phyloP scores from a whole-genome alignment of 2,113 vertebrate genomes.

The Terrapene triunguis region DNA sequence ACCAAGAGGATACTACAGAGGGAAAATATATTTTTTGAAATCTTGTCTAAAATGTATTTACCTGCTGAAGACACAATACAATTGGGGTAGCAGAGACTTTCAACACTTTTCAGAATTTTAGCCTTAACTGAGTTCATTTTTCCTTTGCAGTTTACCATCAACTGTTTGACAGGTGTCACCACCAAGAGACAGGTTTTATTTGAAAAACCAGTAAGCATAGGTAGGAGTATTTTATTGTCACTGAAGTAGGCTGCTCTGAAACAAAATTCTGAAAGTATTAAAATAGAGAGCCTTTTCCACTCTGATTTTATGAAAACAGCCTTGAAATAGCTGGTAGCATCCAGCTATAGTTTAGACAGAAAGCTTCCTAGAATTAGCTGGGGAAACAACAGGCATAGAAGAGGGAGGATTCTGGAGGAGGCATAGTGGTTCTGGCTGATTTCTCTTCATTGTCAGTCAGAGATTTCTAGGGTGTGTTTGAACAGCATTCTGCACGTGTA shows the following conservation, averaged over 20 bases:
- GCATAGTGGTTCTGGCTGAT: background rate
- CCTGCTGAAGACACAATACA: background rate
- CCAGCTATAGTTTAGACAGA: background rate
- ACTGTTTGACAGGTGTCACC: background rate
- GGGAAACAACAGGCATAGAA: background rate
- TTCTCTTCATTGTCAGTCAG: background rate
- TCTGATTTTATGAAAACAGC: background rate
- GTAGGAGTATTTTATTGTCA: background rate
- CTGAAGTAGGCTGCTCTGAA: background rate
- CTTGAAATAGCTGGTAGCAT: background rate
- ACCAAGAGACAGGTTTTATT: background rate
- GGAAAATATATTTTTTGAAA: background rate
- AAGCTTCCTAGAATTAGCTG: background rate
- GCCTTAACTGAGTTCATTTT: background rate
- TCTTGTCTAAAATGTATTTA: background rate
- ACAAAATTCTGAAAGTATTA: background rate
- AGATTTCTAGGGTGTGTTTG: background rate
- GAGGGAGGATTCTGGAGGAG: background rate
- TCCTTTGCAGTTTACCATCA: background rate
- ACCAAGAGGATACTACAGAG: background rate
- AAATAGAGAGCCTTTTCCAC: background rate
- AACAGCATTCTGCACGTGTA: background rate
- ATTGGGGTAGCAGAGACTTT: background rate
- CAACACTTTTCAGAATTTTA: background rate
- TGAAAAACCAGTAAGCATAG: background rate